Percentiles rank a stretch among this genome's conserved stretches.
Conservation (phyloP, 2,888 invertebrate species). For the Diplazon laetatorius region DNA sequence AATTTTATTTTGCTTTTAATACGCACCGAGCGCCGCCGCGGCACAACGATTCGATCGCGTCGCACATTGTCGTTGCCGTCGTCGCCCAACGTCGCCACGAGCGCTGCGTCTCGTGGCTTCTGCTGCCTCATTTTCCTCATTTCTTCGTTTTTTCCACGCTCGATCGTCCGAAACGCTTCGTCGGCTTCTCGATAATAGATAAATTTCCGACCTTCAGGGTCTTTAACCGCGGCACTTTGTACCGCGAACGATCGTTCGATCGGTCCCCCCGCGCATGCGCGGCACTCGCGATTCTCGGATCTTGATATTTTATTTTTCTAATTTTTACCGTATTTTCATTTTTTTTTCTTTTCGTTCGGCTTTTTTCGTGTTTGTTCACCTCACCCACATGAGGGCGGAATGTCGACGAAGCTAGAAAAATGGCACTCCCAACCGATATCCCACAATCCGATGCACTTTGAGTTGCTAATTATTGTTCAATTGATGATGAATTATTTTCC, state of each 20-base stretch:
- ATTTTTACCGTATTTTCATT: neutral
- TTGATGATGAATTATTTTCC: no score
- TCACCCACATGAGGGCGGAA: no score
- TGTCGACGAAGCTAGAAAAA: no score
- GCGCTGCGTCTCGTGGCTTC: slow-evolving; percentile 66
- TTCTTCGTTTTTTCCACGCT: slow-evolving; percentile 2
- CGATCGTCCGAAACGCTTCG: slow-evolving; percentile 19
- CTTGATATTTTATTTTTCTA: neutral
- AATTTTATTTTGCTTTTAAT: slow-evolving; percentile 79
- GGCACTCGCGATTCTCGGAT: neutral
- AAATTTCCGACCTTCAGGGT: slow-evolving; percentile 32
- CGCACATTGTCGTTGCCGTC: slow-evolving; percentile 10
- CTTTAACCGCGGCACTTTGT: slow-evolving; percentile 53
- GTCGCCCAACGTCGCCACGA: slow-evolving; percentile 64
- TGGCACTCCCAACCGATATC: no score
- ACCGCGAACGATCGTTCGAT: neutral
- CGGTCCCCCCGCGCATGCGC: neutral
- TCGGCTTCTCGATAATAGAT: slow-evolving; percentile 51
- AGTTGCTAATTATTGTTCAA: no score
- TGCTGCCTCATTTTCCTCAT: slow-evolving; percentile 24
- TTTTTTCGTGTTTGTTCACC: no score
- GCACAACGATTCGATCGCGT: slow-evolving; percentile 70
- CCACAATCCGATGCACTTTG: no score
- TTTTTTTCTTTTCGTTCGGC: no score
- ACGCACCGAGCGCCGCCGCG: slow-evolving; percentile 64